Percentiles rank a stretch among this genome's conserved stretches.
Evolutionary conservation across 2,113 vertebrate species (phyloP).

Genomic region (Heloderma charlesbogerti): DNA sequence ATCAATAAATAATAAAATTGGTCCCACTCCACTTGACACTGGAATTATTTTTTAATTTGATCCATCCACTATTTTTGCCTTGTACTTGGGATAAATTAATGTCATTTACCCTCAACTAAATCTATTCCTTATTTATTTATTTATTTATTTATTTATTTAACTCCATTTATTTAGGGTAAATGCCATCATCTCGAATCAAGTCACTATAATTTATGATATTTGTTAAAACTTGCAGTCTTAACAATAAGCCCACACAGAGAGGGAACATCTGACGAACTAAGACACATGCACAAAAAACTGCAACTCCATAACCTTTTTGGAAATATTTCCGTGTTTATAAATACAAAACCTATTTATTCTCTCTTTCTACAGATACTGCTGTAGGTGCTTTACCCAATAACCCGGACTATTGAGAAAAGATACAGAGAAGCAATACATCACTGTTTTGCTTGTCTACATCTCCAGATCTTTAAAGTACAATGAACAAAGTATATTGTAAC

Average conservation of each 20-base stretch:
- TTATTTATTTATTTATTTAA: constrained; percentile 14
- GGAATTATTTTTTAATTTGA: not conserved
- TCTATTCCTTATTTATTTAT: not conserved
- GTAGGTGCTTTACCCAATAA: constrained; percentile 39
- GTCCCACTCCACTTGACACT: not conserved
- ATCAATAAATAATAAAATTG: too few species aligned
- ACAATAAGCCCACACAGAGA: constrained; percentile 74
- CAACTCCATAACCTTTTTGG: constrained; percentile 55
- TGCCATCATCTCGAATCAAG: constrained; percentile 65
- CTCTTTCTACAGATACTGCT: constrained; percentile 7
- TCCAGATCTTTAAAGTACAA: constrained; percentile 42
- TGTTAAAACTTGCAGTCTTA: constrained; percentile 66
- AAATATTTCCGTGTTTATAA: constrained; percentile 44
- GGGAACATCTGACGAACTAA: constrained; percentile 49
- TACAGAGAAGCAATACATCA: not conserved
- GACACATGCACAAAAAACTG: constrained; percentile 13
- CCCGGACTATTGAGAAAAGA: constrained; percentile 27
- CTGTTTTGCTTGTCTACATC: not conserved
- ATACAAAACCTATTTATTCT: constrained; percentile 50
- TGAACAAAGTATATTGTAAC: constrained; percentile 42
- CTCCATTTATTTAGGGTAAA: constrained; percentile 27
- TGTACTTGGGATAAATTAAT: not conserved
- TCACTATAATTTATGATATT: constrained; percentile 53
- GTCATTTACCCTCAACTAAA: constrained; percentile 2
- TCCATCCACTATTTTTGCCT: not conserved